Evolutionary conservation across 2,888 invertebrate species (phyloP), one percentile per base, ranked within the genome.

Genomic region (Listrodromus nycthemerus): DNA sequence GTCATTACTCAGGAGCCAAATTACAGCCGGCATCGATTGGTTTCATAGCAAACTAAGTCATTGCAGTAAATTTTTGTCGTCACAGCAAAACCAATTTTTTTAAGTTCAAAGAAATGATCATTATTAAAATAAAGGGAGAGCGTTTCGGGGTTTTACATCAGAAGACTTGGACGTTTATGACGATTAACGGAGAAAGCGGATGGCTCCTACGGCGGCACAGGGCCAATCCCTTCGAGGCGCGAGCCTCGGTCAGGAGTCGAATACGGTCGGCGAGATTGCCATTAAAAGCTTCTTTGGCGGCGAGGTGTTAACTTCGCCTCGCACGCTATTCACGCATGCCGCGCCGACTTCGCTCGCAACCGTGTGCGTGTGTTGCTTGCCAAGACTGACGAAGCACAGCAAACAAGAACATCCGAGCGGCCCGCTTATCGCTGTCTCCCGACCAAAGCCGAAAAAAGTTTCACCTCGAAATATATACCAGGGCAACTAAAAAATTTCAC

Each of bases 261-360:
- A 80, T 69, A 80, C 71, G 52, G 67, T 65, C 19, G 69, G 67
- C 48, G 33, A 33, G 73, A 74, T 45, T 70, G 45, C 67, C 76
- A 84, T 85, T 84, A 82, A 84, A 85, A 83, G 74, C 70, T 77
- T 84, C 85, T 85, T 86, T 84, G 82, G 80, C 85, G 82, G 77
- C 48, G 50, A 65, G 69, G 50, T 67, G 80, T 80, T 77, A 83
- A 80, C 76, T 61, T 50, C 37, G 50, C 27, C 61, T 66, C 45
- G 55, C 63, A 27, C 65, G 24, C 8, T 41, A 73, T 8, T 71
- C 48, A 21, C 52, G 52, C 37, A 48, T n/a, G n/a, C 5, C 16
- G n/a, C n/a, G 48, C 48, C 48, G 48, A 48, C 48, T 48, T 16
- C 37, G 37, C 37, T 37, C 37, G 37, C 37, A 8, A 8, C 37